Evolutionary conservation across 2,888 invertebrate species (phyloP).

Genomic region (Cantharis nigra): DNA sequence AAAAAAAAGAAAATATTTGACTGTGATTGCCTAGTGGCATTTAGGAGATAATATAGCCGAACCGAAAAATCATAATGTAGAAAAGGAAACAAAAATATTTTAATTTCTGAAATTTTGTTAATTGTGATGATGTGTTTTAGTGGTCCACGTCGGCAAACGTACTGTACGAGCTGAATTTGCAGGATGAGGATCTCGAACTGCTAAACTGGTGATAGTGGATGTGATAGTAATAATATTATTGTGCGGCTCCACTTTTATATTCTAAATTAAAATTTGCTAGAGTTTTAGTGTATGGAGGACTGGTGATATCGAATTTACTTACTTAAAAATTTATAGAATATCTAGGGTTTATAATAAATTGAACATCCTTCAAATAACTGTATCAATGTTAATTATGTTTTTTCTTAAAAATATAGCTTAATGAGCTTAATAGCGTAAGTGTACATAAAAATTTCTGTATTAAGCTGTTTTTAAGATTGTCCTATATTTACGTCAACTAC

Average conservation of each 20-base stretch:
- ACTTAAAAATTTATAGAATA: conserved; percentile 41
- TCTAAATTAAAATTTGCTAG: conserved; percentile 31
- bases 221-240: conserved; percentile 23
- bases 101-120: neutral
- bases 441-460: conserved; percentile 34
- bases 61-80: neutral
- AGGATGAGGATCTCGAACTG: conserved; percentile 13
- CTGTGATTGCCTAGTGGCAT: no score
- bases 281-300: conserved; percentile 26
- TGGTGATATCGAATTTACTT: conserved; percentile 35
- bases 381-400: conserved; percentile 47
- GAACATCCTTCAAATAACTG: conserved; percentile 38
- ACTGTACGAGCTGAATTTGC: conserved; percentile 33
- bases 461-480: conserved; percentile 24
- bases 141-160: conserved; percentile 40
- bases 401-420: conserved; percentile 44
- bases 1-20: no score
- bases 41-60: no score
- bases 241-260: conserved; percentile 31
- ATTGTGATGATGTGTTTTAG: conserved; percentile 39
- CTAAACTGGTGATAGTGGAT: conserved; percentile 26
- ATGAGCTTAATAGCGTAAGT: conserved; percentile 50
- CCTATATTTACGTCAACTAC: conserved; percentile 27
- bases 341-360: conserved; percentile 35
- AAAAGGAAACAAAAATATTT: neutral